Evolutionary conservation across 1,140 invertebrate genomes (phyloP), one percentile per base, ranked within the genome.

Genomic region (Brachionus plicatilis): DNA sequence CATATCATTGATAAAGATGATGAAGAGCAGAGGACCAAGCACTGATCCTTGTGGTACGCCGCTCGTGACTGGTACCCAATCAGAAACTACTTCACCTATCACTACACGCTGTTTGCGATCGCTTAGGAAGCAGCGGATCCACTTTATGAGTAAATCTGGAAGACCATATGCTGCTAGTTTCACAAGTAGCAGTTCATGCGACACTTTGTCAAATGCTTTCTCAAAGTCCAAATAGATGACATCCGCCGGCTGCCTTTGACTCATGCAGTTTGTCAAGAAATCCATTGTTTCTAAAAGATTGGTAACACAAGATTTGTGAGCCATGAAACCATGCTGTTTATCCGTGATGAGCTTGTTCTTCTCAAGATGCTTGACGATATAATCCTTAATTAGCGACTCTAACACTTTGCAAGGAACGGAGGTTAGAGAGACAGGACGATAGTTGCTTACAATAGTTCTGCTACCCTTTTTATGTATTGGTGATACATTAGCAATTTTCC

Each of bases 41-140:
- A 86, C 80, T 20, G 85, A 85, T 65, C 85, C 85, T 53, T 86
- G 85, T 7, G 85, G 85, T 14, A 86, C 66, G 17, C 85, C 85
- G 14, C 56, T 66, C 3, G 37, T 24, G 14, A 85, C 33, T 3
- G 37, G 9, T 17, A 41, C 27, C 29, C 3, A 65, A 6, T 84
- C 56, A 41, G 85, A 84, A 11, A 27, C 47, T n/a, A 8, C 8
- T 41, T 78, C 43, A 33, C 75, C 41, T n/a, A 86, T 24, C 72
- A 66, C 60, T 50, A 84, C 66, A 9, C 29, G 11, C 41, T 85
- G 82, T 14, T 53, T 65, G 17, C 82, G 53, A 37, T 84, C 80
- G 4, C 33, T 29, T 1, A 86, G 80, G 47, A 85, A 86, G 6
- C 12, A 41, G 14, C 20, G 47, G 5, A 86, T 33, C 85, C 85